Evolutionary conservation across 2,888 invertebrate species (phyloP), one percentile per base, ranked within the genome.

Genomic region (Galerucella pusilla): DNA sequence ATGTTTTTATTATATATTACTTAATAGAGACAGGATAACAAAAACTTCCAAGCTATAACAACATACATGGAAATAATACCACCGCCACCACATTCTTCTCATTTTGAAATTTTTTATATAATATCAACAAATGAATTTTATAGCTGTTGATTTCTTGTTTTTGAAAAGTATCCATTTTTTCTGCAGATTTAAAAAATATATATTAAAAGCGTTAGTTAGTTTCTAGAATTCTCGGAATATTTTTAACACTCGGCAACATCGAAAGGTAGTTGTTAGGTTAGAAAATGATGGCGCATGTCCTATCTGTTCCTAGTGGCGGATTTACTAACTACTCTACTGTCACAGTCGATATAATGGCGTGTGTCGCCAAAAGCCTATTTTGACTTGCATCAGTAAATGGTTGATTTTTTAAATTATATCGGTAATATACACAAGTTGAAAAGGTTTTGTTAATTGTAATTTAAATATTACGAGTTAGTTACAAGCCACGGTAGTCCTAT

Each of bases 261-360:
- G 64, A n/a, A 20, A 65, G 68, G 67, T 68, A 75, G 73, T 71
- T 74, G 75, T 75, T 76, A 73, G 75, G 75, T 71, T 73, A 75
- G 65, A 74, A 74, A 75, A 66, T 61, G 16, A 77, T 45, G 73
- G 70, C 79, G 78, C 80, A 79, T 79, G 76, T 78, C 78, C 75
- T 74, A 71, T 61, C 76, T 72, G 65, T 78, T 83, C 85, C 85
- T 85, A 81, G 85, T 82, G 86, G 86, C 78, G 81, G 81, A 83
- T 83, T 81, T 81, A 69, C 76, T 85, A 86, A 87, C 66, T 72
- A 66, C 49, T 72, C 42, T 54, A 70, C 72, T 72, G 72, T 72
- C 83, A 84, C 84, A 86, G 87, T 87, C 86, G 85, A 87, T 87
- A 86, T 85, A 87, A 88, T 88, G 88, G 88, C 87, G 88, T 86